phyloP scores from a whole-genome alignment of 2,888 invertebrate species.

The Endotricha flammealis region DNA sequence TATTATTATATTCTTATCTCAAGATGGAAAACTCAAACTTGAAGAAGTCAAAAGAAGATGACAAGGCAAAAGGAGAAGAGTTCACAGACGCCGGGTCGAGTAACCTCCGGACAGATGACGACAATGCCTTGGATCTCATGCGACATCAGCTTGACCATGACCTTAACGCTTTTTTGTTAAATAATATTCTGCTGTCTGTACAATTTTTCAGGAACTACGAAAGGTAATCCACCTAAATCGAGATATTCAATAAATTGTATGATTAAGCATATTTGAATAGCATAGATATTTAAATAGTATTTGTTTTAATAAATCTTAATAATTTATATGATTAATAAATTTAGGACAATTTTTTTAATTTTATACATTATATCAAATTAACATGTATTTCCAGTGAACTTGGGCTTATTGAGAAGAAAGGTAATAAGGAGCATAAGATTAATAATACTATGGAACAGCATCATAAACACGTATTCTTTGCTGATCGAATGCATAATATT shows the following conservation, averaged over 20 bases:
- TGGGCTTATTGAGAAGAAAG: slow-evolving; percentile 65
- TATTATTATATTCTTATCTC: too few species aligned
- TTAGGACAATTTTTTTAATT: too few species aligned
- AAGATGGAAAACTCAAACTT: slow-evolving; percentile 66
- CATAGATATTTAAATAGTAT: too few species aligned
- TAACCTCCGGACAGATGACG: slow-evolving; percentile 65
- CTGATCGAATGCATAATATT: slow-evolving; percentile 83
- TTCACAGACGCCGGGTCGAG: slow-evolving; percentile 47
- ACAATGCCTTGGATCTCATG: slow-evolving; percentile 76
- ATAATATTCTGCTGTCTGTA: slow-evolving; percentile 85
- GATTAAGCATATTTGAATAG: slow-evolving; percentile 37
- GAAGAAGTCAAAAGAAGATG: slow-evolving; percentile 57
- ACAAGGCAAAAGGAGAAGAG: slow-evolving; percentile 57
- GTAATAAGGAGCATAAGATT: slow-evolving; percentile 64
- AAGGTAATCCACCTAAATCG: slow-evolving; percentile 71
- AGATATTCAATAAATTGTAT: slow-evolving; percentile 38
- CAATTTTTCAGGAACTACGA: slow-evolving; percentile 90
- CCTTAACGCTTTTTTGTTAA: slow-evolving; percentile 84
- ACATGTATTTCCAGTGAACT: slow-evolving; percentile 77
- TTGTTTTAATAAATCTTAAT: too few species aligned
- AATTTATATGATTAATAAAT: neutral
- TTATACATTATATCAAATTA: too few species aligned
- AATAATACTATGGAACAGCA: slow-evolving; percentile 75
- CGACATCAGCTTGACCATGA: slow-evolving; percentile 78
- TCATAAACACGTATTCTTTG: slow-evolving; percentile 81